phyloP scores from a whole-genome alignment of 92 coral and sea anemone genomes.

The Chrysogorgia sp. region DNA sequence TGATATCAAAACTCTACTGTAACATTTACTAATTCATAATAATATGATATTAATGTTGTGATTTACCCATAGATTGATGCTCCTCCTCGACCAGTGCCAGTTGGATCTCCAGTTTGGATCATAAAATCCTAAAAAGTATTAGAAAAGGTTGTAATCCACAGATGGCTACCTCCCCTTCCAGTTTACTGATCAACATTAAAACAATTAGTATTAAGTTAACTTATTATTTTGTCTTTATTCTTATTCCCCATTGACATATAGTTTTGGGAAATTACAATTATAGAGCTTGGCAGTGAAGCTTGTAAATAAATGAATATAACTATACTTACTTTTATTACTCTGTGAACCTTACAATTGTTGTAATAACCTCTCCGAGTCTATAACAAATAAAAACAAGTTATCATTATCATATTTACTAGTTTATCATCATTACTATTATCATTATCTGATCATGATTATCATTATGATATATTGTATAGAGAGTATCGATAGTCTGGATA shows the following conservation, averaged over 20 bases:
- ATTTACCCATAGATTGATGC: conserved; percentile 96
- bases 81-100: conserved; percentile 97
- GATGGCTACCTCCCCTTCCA: no score
- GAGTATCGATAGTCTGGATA: no score
- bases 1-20: neutral
- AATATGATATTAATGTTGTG: neutral
- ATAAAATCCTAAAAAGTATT: conserved; percentile 73
- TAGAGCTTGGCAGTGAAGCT: no score
- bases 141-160: no score
- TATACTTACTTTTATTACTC: conserved; percentile 85
- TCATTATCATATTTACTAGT: neutral
- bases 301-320: neutral
- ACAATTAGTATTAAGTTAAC: no score
- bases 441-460: neutral
- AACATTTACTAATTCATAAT: neutral
- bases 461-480: neutral
- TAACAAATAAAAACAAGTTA: neutral
- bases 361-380: conserved; percentile 91
- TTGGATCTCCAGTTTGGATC: conserved; percentile 99
- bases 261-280: no score
- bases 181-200: no score
- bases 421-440: neutral
- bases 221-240: no score
- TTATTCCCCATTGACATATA: no score
- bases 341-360: conserved; percentile 89